These are phyloP conservation scores for Bibio marci DNA, from an alignment of 2,888 invertebrate species.

Conservation along the genomic window DNA sequence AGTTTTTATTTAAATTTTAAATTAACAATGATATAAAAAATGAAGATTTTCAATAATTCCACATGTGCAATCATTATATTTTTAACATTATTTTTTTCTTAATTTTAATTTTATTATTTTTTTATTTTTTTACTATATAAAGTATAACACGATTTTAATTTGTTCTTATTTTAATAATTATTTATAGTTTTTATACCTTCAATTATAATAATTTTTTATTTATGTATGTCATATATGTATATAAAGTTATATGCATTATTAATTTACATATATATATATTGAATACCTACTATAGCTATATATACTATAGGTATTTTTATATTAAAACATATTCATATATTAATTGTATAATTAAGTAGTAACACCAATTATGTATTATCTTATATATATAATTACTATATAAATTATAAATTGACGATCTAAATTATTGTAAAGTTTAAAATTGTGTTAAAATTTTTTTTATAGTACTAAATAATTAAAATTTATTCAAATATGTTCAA, in stretches of 20 bases:
- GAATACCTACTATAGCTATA: too few relatives aligned
- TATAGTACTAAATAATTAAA: not conserved
- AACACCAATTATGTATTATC: too few relatives aligned
- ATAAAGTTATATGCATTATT: too few relatives aligned
- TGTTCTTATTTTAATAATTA: too few relatives aligned
- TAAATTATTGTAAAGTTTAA: not conserved
- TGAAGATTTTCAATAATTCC: not conserved
- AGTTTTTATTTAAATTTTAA: slow-evolving; percentile 8
- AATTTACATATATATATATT: too few relatives aligned
- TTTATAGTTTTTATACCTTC: too few relatives aligned
- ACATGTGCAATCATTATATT: not conserved
- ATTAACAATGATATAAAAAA: not conserved
- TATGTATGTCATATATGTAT: too few relatives aligned
- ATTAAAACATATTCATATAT: too few relatives aligned
- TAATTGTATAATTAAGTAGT: too few relatives aligned
- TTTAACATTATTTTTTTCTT: slow-evolving; percentile 6
- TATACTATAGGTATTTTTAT: too few relatives aligned
- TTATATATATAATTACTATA: too few relatives aligned
- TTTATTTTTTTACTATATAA: slow-evolving; percentile 6
- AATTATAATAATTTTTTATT: too few relatives aligned
- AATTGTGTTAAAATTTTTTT: slow-evolving; percentile 1
- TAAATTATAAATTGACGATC: slow-evolving; percentile 3
- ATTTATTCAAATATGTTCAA: slow-evolving; percentile 1
- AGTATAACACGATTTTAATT: slow-evolving; percentile 5
- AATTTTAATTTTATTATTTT: slow-evolving; percentile 1